phyloP scores from a whole-genome alignment of 2,888 invertebrate genomes.

The Agriopis aurantiaria region DNA sequence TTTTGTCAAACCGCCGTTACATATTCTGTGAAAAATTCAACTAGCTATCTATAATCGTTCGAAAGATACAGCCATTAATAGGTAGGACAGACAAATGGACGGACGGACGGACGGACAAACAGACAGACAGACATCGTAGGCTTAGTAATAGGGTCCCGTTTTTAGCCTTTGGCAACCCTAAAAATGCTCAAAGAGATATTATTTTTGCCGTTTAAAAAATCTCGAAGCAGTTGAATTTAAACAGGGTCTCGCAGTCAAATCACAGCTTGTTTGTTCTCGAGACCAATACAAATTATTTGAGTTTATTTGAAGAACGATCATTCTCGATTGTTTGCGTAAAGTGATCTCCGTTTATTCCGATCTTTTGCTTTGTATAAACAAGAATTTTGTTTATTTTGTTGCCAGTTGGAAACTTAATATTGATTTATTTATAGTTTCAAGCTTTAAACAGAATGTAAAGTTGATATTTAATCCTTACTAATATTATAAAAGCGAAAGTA shows the following conservation, averaged over 20 bases:
- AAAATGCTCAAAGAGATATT: too few relatives aligned
- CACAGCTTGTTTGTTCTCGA: conserved; percentile 40
- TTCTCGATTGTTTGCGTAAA: conserved; percentile 44
- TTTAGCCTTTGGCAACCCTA: too few relatives aligned
- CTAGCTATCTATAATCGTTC: too few relatives aligned
- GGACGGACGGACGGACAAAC: too few relatives aligned
- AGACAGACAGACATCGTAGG: too few relatives aligned
- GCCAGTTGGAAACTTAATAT: neutral
- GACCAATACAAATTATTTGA: conserved; percentile 48
- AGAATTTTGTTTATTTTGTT: conserved; percentile 19
- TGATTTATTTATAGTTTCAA: neutral
- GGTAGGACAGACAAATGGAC: too few relatives aligned
- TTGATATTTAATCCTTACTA: neutral
- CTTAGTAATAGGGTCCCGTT: too few relatives aligned
- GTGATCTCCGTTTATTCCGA: conserved; percentile 24
- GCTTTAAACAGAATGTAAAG: neutral
- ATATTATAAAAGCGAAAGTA: too few relatives aligned
- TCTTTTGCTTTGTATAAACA: conserved; percentile 25
- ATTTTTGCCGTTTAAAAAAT: neutral
- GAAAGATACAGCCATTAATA: too few relatives aligned
- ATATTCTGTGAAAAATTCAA: too few relatives aligned
- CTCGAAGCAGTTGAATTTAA: neutral
- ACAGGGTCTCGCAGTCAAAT: conserved; percentile 11
- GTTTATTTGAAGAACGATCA: conserved; percentile 44
- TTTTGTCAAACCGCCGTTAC: too few relatives aligned